Base-by-base conservation (phyloP, 2,888 invertebrate species). In the Lasioglossum zephyrum region DNA sequence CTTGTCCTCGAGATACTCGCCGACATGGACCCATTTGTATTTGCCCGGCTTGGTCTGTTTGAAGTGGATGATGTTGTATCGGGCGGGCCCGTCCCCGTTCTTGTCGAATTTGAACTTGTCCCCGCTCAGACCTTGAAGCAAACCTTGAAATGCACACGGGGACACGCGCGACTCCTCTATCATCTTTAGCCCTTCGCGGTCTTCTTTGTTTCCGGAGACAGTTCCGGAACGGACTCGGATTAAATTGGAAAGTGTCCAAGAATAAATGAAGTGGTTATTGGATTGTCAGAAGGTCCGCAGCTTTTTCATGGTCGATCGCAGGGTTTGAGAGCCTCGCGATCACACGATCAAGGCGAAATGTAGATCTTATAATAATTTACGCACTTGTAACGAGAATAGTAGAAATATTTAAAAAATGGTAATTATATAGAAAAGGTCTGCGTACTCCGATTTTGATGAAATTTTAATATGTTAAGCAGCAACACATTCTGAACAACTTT, bases 41-140 rank as follows among this genome's bases (percentile, higher is more conserved):
- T 96, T 96, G 0, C 97, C 98, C 0, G 96, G 96, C 1, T 96
- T 95, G 13, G 97, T 96, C 94, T 98, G 98, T 94, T 98, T 98
- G 96, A 99, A 99, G 95, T 99, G 99, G 85, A 99, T 97, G 91
- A 99, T 99, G 94, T 99, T 98, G 96, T 99, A 99, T 69, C 99
- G 96, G 0, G 99, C 98, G 0, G 99, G 99, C 0, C 99, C 99
- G 93, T 99, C 99, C 0, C 99, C 99, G 92, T 98, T 98, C 84
- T 95, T 96, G 95, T 99, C 98, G 95, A 99, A 99, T 91, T 97
- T 97, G 95, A 99, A 99, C 93, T 97, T 96, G 95, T 99, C 98
- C 0, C 98, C 98, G 90, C 98, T 98, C 47, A 99, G 95, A 93
- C 99, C 99, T 99, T 94, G 31, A 93, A 94, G 82, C 36, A 18